A percentile compares a stretch with the other conserved stretches of the same genome.
Evolutionary conservation across 2,888 invertebrate species (phyloP).

Genomic region (Heliconius ismenius): DNA sequence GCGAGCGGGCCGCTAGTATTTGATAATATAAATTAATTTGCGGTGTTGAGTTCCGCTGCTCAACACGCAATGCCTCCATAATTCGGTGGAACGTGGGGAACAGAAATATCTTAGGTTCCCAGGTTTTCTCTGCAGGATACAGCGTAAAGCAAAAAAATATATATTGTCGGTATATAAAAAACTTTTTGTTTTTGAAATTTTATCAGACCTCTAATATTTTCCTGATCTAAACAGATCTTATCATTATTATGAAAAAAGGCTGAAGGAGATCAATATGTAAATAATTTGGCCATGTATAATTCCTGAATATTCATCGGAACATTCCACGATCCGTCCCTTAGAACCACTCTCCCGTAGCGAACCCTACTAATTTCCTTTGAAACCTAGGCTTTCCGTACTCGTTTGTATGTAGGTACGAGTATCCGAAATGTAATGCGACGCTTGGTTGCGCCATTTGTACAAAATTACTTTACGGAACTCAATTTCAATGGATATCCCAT

Average conservation of each 20-base stretch:
- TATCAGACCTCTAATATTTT: too few relatives aligned
- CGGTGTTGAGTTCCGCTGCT: too few relatives aligned
- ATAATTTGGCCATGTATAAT: conserved; percentile 24
- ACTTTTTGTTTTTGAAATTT: too few relatives aligned
- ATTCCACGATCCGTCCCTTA: conserved; percentile 41
- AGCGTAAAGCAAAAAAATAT: too few relatives aligned
- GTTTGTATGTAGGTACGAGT: conserved; percentile 35
- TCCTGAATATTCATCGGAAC: conserved; percentile 37
- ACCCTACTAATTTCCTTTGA: conserved; percentile 50
- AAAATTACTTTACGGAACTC: conserved; percentile 24
- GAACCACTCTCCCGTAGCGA: conserved; percentile 41
- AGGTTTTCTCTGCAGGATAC: too few relatives aligned
- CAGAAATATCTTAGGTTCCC: too few relatives aligned
- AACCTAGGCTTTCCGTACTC: conserved; percentile 45
- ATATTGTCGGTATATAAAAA: too few relatives aligned
- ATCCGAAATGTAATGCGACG: conserved; percentile 34
- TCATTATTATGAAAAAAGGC: not conserved
- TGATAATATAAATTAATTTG: not conserved
- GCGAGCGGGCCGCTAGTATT: too few relatives aligned
- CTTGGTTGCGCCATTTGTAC: conserved; percentile 32
- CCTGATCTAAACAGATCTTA: not conserved
- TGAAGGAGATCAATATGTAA: conserved; percentile 6
- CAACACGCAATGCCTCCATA: too few relatives aligned
- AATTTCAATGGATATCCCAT: conserved; percentile 6
- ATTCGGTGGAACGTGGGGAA: too few relatives aligned